phyloP scores from a whole-genome alignment of 1,140 invertebrate genomes.

The Marisa cornuarietis region DNA sequence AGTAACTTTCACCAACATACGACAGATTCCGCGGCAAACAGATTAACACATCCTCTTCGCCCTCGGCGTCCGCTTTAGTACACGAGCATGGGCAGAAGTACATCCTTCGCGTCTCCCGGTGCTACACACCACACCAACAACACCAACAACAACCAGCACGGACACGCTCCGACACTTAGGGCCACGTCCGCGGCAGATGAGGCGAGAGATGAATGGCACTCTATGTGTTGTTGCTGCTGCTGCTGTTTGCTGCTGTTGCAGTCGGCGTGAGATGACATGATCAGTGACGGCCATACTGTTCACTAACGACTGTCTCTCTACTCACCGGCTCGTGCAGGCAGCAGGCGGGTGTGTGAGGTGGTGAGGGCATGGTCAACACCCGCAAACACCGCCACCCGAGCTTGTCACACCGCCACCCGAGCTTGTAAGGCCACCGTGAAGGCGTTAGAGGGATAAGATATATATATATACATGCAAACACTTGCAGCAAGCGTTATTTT shows the following conservation, averaged over 20 bases:
- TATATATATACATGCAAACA: neutral
- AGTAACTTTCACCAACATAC: conserved; percentile 51
- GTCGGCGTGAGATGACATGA: neutral
- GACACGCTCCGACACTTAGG: neutral
- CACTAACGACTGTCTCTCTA: neutral
- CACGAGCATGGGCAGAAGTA: conserved; percentile 29
- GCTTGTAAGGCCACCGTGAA: neutral
- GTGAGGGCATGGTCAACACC: too few relatives aligned
- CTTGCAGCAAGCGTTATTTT: neutral
- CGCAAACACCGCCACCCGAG: neutral
- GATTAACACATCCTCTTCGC: conserved; percentile 31
- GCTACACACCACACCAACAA: neutral
- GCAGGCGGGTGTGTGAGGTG: too few relatives aligned
- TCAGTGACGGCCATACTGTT: neutral
- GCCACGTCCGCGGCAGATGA: neutral
- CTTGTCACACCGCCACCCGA: neutral
- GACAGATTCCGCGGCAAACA: conserved; percentile 54
- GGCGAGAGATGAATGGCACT: neutral
- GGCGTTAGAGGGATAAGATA: neutral
- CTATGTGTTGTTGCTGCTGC: neutral
- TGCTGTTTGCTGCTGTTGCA: too few relatives aligned
- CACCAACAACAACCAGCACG: neutral
- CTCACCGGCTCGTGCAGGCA: neutral
- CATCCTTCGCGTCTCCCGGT: conserved; percentile 4
- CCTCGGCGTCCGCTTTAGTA: conserved; percentile 23